A percentile compares a stretch with the other conserved stretches of the same genome.
These are phyloP conservation scores for Pelobates fuscus DNA, from an alignment of 2,113 vertebrate species.

Conservation along the genomic window DNA sequence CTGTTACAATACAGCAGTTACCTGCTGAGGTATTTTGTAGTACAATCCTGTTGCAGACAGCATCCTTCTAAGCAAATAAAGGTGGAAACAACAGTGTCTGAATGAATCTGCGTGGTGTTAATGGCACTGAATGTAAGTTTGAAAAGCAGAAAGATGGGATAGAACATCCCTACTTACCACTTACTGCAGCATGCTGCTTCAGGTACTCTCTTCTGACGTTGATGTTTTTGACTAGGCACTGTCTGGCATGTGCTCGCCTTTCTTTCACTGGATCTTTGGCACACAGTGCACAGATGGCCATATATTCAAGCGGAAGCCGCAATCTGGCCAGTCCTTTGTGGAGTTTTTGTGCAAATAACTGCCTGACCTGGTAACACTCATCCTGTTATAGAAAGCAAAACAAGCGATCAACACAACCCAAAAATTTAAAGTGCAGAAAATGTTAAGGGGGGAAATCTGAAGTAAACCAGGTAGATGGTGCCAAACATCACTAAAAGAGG, in stretches of 20 bases:
- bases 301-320: constrained; percentile 92
- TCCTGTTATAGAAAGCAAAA: constrained; percentile 71
- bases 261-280: constrained; percentile 98
- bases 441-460: no score
- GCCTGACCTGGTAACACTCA: constrained; percentile 97
- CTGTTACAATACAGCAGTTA: no score
- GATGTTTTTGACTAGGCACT: constrained; percentile 97
- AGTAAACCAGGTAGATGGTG: no score
- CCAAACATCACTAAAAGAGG: no score
- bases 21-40: no score
- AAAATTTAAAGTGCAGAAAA: no score
- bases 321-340: constrained; percentile 93
- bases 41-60: no score
- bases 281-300: constrained; percentile 94
- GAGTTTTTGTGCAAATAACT: constrained; percentile 96
- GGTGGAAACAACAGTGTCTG: no score
- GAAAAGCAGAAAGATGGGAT: no score
- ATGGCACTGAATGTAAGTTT: no score
- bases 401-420: constrained; percentile 18
- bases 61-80: no score
- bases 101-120: no score
- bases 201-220: constrained; percentile 95
- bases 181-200: constrained; percentile 96
- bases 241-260: constrained; percentile 91
- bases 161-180: constrained; percentile 76